These are phyloP conservation scores for Oreocharis arfaki DNA, from an alignment of 2,113 vertebrate genomes.

Conservation along the genomic window DNA sequence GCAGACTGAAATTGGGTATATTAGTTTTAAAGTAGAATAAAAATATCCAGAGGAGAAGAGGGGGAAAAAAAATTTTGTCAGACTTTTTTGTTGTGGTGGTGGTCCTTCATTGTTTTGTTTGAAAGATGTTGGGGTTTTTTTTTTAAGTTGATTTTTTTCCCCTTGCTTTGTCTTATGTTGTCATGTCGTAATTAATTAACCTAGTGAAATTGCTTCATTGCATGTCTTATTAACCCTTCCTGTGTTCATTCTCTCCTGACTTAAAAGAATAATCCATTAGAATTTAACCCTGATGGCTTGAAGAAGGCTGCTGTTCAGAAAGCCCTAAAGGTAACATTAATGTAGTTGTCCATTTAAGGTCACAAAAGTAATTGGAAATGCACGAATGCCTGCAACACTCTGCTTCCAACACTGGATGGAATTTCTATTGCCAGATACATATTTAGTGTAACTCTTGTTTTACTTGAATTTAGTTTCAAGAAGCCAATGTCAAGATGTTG, in stretches of 20 bases:
- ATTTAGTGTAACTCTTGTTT: not conserved
- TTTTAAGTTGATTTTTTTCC: not conserved
- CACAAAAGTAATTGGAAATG: slow-evolving; percentile 2
- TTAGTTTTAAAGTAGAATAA: slow-evolving; percentile 13
- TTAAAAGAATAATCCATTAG: slow-evolving; percentile 96
- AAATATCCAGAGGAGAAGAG: not conserved
- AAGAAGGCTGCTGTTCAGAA: slow-evolving; percentile 91
- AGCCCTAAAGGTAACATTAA: slow-evolving; percentile 90
- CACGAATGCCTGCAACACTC: not conserved
- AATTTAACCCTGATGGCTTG: slow-evolving; percentile 88
- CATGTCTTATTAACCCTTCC: slow-evolving; percentile 82
- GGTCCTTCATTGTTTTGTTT: not conserved
- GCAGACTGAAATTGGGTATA: not conserved
- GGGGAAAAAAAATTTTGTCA: not conserved
- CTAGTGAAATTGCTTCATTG: slow-evolving; percentile 58
- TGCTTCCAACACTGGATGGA: not conserved
- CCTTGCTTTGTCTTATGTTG: slow-evolving; percentile 22
- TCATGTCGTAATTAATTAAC: slow-evolving; percentile 71
- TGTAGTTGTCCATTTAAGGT: slow-evolving; percentile 67
- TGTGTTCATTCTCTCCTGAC: slow-evolving; percentile 84
- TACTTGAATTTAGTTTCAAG: not conserved
- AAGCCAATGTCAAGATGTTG: not conserved
- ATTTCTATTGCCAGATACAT: not conserved
- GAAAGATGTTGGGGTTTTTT: not conserved
- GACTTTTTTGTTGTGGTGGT: not conserved